Conservation (phyloP, 2,888 invertebrate species). For the Ectemnius continuus region DNA sequence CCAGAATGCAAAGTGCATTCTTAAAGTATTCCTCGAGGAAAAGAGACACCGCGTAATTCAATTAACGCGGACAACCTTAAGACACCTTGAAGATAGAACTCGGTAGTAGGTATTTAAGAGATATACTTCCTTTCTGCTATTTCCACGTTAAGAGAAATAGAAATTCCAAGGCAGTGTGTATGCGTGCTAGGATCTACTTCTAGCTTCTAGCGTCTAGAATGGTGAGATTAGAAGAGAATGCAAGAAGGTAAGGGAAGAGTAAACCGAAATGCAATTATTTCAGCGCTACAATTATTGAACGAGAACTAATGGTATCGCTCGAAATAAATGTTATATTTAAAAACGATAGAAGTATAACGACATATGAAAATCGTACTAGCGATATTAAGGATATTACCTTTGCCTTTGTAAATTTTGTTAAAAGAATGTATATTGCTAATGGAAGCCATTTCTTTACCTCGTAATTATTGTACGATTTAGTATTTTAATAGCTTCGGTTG, state of each 20-base stretch:
- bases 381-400: constrained; percentile 43
- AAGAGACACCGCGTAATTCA: too few relatives aligned
- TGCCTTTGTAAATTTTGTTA: constrained; percentile 64
- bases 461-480: constrained; percentile 19
- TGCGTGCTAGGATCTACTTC: constrained; percentile 8
- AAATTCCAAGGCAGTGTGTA: constrained; percentile 5
- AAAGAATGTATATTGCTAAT: constrained; percentile 54
- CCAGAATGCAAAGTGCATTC: too few relatives aligned
- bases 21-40: too few relatives aligned
- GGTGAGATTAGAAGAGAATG: background rate
- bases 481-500: constrained; percentile 9
- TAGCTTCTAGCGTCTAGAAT: too few relatives aligned
- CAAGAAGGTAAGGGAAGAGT: background rate
- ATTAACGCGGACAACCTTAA: background rate
- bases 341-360: constrained; percentile 34
- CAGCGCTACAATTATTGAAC: constrained; percentile 15
- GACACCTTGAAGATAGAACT: background rate
- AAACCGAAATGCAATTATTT: constrained; percentile 33
- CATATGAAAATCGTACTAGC: constrained; percentile 45
- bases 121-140: constrained; percentile 27
- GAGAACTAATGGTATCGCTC: constrained; percentile 59
- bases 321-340: constrained; percentile 50
- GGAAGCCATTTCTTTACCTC: constrained; percentile 21
- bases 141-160: constrained; percentile 1
- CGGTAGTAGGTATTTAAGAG: constrained; percentile 24